phyloP scores from a whole-genome alignment of 23 tunicate genomes.

The Trididemnum nubilum region DNA sequence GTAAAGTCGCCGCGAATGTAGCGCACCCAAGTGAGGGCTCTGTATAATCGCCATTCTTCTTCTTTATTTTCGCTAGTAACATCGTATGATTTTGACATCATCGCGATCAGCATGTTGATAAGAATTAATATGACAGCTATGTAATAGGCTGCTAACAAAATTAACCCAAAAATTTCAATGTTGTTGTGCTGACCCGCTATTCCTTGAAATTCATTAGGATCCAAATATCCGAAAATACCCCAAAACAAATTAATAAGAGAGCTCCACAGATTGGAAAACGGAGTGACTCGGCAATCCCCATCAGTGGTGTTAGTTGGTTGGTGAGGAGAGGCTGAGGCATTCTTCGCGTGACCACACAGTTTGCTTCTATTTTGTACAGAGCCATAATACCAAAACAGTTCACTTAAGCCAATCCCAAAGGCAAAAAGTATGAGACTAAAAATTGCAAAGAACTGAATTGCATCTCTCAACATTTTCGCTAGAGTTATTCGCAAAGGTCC shows the following conservation, averaged over 20 bases:
- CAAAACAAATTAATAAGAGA: slow-evolving; percentile 7
- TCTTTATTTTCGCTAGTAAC: slow-evolving; percentile 37
- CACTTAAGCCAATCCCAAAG: slow-evolving; percentile 83
- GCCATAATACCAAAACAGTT: slow-evolving; percentile 89
- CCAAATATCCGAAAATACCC: slow-evolving; percentile 7
- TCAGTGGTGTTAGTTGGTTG: too few species aligned
- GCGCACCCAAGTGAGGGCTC: slow-evolving; percentile 49
- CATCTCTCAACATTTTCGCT: slow-evolving; percentile 70
- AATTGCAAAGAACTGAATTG: slow-evolving; percentile 65
- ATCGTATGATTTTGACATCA: slow-evolving; percentile 56
- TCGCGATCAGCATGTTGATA: slow-evolving; percentile 67
- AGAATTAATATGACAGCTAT: slow-evolving; percentile 40
- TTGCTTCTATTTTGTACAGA: slow-evolving; percentile 32
- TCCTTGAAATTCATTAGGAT: neutral
- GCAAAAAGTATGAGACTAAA: slow-evolving; percentile 73
- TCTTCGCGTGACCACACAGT: neutral
- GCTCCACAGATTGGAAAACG: neutral
- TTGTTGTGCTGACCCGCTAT: neutral
- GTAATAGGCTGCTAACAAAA: slow-evolving; percentile 22
- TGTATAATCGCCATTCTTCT: slow-evolving; percentile 45
- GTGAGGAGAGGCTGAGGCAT: neutral
- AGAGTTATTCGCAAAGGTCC: slow-evolving; percentile 89
- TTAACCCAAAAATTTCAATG: neutral
- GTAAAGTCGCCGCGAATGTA: slow-evolving; percentile 49
- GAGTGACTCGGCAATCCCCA: neutral